Evolutionary conservation across 2,113 vertebrate species (phyloP).

Genomic region (Mustela nigripes): DNA sequence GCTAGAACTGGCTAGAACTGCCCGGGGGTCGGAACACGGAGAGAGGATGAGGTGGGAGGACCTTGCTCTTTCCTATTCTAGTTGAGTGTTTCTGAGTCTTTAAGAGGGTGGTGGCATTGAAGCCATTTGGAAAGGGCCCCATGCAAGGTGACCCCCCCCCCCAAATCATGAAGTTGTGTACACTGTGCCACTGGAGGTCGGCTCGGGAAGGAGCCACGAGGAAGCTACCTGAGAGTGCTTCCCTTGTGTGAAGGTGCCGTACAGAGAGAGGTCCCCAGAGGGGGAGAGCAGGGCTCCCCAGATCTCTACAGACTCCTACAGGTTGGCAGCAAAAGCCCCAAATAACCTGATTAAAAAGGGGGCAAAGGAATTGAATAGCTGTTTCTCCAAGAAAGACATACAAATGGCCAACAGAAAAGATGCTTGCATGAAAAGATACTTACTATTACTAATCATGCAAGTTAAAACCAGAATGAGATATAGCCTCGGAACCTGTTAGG

Average conservation of each 20-base stretch:
- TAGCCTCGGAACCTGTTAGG: not conserved
- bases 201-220: too few species aligned
- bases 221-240: not conserved
- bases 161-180: not conserved
- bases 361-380: not conserved
- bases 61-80: not conserved
- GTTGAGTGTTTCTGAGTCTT: not conserved
- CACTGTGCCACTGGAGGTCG: not conserved
- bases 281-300: not conserved
- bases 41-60: not conserved
- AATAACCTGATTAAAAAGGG: not conserved
- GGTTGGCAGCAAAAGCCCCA: not conserved
- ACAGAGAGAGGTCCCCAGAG: not conserved
- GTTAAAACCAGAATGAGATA: not conserved
- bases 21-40: not conserved
- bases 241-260: not conserved
- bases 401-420: not conserved
- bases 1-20: not conserved
- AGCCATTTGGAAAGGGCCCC: not conserved
- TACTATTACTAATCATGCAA: not conserved
- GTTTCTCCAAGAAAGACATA: not conserved
- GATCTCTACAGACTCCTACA: not conserved
- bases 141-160: not conserved
- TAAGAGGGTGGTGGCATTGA: not conserved
- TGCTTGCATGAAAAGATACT: not conserved